Conservation (phyloP, 2,888 invertebrate species). For the Nycteola revayana region DNA sequence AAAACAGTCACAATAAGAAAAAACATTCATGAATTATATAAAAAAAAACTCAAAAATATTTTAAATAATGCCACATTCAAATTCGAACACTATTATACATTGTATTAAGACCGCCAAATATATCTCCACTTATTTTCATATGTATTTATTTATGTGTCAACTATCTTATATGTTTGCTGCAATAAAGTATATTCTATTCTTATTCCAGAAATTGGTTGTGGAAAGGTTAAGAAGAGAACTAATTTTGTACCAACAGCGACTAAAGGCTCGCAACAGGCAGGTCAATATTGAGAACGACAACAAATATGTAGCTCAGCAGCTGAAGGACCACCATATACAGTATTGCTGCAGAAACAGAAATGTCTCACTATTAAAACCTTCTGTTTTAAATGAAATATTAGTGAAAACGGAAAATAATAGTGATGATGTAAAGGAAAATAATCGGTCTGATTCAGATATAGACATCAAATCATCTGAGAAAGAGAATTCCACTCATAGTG, state of each 20-base stretch:
- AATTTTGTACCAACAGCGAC: constrained; percentile 75
- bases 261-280: constrained; percentile 69
- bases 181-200: too few relatives aligned
- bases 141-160: too few relatives aligned
- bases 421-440: constrained; percentile 49
- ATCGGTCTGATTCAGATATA: constrained; percentile 61
- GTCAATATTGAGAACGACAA: constrained; percentile 70
- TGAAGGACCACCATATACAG: constrained; percentile 69
- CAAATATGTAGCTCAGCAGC: constrained; percentile 68
- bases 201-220: constrained; percentile 79
- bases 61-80: too few relatives aligned
- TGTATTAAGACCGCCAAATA: too few relatives aligned
- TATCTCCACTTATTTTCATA: too few relatives aligned
- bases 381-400: constrained; percentile 72
- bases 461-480: constrained; percentile 60
- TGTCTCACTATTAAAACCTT: constrained; percentile 69
- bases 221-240: constrained; percentile 80
- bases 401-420: constrained; percentile 64
- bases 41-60: too few relatives aligned
- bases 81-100: too few relatives aligned
- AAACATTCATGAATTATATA: too few relatives aligned
- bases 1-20: too few relatives aligned
- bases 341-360: constrained; percentile 57
- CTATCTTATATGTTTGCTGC: too few relatives aligned
- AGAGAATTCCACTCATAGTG: constrained; percentile 62